phyloP scores from a whole-genome alignment of 2,113 vertebrate genomes.

The Psilopogon haemacephalus region DNA sequence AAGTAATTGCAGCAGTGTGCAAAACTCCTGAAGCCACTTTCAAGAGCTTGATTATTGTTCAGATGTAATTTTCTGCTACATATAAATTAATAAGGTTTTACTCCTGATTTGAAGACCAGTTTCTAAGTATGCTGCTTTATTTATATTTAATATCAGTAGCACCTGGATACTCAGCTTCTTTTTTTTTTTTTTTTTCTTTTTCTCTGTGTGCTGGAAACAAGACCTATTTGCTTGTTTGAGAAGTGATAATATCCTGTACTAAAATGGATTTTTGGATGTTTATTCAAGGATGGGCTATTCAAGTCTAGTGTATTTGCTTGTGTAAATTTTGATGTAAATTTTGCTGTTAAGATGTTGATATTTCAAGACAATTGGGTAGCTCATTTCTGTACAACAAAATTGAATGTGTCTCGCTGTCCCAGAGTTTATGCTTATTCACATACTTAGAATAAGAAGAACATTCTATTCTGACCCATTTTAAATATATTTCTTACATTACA shows the following conservation, averaged over 20 bases:
- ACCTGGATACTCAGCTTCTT: neutral
- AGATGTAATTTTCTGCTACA: neutral
- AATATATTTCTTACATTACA: neutral
- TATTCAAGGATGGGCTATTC: neutral
- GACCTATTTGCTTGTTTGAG: neutral
- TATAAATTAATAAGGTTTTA: neutral
- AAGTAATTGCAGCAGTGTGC: neutral
- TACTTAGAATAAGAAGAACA: neutral
- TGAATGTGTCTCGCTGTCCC: neutral
- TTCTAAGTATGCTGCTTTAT: neutral
- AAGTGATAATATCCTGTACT: neutral
- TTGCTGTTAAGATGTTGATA: neutral
- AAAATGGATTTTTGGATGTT: slow-evolving; percentile 9
- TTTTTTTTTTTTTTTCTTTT: neutral
- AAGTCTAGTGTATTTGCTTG: slow-evolving; percentile 7
- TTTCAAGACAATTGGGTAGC: neutral
- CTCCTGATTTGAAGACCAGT: neutral
- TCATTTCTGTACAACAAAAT: neutral
- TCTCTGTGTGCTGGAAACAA: neutral
- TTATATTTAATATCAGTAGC: neutral
- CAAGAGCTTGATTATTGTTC: neutral
- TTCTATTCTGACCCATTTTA: neutral
- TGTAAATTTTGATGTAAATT: slow-evolving; percentile 8
- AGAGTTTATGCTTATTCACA: neutral
- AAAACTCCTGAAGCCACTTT: neutral